These are phyloP conservation scores for zebrafish (Danio rerio) DNA, from an alignment of 2,113 vertebrate genomes.

Conservation along the genomic window GRCz12tu NC_133193.1:6238001-6238500, in stretches of 20 bases:
- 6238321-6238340: conserved; percentile 24
- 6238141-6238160: not conserved
- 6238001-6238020: too few species aligned
- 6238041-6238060: too few species aligned
- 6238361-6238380: conserved; percentile 56
- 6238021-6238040: too few species aligned
- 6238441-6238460: conserved; percentile 32
- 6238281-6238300: not conserved
- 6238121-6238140: too few species aligned
- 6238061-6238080: too few species aligned
- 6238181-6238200: not conserved
- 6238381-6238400: conserved; percentile 52
- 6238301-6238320: not conserved
- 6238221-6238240: not conserved
- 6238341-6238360: conserved; percentile 35
- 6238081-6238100: too few species aligned
- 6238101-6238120: too few species aligned
- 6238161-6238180: not conserved
- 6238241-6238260: not conserved
- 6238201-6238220: not conserved
- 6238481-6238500: conserved; percentile 55
- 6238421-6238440: conserved; percentile 68
- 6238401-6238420: conserved; percentile 71
- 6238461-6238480: conserved; percentile 11
- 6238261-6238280: not conserved